Evolutionary conservation across 2,888 invertebrate genomes (phyloP).

Genomic region (Clanis bilineata): DNA sequence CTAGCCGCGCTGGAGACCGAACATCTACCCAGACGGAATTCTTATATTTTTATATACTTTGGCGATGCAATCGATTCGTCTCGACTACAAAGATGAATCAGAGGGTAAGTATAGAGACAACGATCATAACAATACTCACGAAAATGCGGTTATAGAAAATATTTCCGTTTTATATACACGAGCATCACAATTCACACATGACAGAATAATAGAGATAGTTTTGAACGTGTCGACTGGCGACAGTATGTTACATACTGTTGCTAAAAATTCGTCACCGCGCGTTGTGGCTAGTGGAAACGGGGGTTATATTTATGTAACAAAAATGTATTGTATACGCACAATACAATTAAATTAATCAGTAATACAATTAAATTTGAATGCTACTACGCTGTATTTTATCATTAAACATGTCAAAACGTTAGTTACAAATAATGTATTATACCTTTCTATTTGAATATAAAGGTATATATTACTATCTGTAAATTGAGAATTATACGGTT

Average conservation of each 20-base stretch:
- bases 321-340: background rate
- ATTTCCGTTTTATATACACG: background rate
- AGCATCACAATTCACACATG: slow-evolving; percentile 3
- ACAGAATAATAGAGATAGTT: slow-evolving; percentile 4
- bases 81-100: slow-evolving; percentile 18
- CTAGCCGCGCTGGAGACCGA: slow-evolving; percentile 34
- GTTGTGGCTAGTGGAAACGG: slow-evolving; percentile 33
- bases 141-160: background rate
- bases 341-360: background rate
- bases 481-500: too few relatives aligned
- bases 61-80: slow-evolving; percentile 33
- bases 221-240: slow-evolving; percentile 33
- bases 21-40: slow-evolving; percentile 21
- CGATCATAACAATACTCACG: slow-evolving; percentile 10
- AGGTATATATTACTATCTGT: too few relatives aligned
- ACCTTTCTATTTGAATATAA: too few relatives aligned
- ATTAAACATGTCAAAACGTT: background rate
- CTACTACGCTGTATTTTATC: background rate
- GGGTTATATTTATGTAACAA: slow-evolving; percentile 10
- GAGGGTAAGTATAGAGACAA: background rate
- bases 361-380: background rate
- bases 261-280: slow-evolving; percentile 53
- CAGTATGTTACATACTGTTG: slow-evolving; percentile 55
- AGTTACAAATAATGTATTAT: background rate
- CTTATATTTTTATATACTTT: slow-evolving; percentile 28